Evolutionary conservation across 2,113 vertebrate genomes (phyloP), one percentile per base, ranked within the genome.

Genomic region (Chrysochloris asiatica): DNA sequence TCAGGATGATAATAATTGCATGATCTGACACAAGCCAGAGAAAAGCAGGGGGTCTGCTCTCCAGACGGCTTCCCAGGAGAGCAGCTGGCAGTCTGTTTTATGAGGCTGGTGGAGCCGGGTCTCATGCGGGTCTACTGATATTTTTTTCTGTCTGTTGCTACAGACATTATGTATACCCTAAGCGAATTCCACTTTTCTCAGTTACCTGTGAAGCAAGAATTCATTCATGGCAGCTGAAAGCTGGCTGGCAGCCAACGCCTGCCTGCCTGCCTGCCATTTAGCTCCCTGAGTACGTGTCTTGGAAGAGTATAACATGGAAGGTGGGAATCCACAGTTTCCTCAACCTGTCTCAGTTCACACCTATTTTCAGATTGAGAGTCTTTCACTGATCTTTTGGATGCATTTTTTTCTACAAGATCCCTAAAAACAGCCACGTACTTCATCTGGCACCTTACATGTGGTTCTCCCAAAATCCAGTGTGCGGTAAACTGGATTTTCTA

Each of bases 71-170:
- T 76, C 69, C 89, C 6, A 50, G 93, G 89, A 75, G 28, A 5
- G 19, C 30, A 92, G 78, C 28, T 2, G 9, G 41, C 0, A 0
- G 14, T 45, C 78, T 0, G 0, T 54, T 61, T 79, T 26, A 2
- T 0, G 0, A 73, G 0, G 83, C 56, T 48, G 78, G 30, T 50
- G 50, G 0, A 85, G 77, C 72, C 36, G 41, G 59, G 21, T 14
- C 22, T 85, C 90, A 12, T 80, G 12, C 43, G 0, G 0, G 52
- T 67, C 13, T 45, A 54, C 43, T 61, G 22, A 28, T 30, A 72
- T 76, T 87, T 63, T 73, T 36, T 81, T 52, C 26, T 56, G 73
- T 83, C 47, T 63, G 16, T 21, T 16, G 33, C 86, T 86, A 47
- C 13, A 89, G 19, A 88, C 72, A 67, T 22, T 26, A 50, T 0